phyloP scores from a whole-genome alignment of 2,797 vertebrate species.

The Xenops minutus region DNA sequence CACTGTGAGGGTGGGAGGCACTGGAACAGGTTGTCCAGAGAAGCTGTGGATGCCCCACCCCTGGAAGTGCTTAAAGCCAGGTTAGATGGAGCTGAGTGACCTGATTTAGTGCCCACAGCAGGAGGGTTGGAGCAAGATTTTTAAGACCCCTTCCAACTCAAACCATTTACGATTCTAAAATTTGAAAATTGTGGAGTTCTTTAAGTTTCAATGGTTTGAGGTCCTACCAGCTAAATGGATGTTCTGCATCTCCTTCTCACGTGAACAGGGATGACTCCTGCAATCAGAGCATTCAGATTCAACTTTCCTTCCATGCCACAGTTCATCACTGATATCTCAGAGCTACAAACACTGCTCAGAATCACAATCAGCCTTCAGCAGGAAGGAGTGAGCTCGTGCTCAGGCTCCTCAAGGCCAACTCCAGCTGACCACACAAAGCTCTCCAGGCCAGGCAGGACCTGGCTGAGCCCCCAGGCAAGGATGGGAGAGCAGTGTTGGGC shows the following conservation, averaged over 20 bases:
- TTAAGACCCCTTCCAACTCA: not conserved
- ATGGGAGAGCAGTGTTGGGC: not conserved
- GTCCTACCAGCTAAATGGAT: not conserved
- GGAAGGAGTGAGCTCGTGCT: not conserved
- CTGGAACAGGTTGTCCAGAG: not conserved
- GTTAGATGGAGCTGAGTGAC: fast-evolving
- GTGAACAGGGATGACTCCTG: not conserved
- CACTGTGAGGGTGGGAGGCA: not conserved
- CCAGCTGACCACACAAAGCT: fast-evolving
- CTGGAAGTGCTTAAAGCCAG: too few relatives aligned
- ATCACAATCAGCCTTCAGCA: not conserved
- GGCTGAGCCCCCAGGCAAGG: not conserved
- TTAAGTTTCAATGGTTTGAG: not conserved
- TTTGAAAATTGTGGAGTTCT: not conserved
- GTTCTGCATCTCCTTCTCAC: not conserved
- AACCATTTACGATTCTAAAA: fast-evolving
- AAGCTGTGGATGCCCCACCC: not conserved
- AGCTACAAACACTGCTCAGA: not conserved
- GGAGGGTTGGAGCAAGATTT: not conserved
- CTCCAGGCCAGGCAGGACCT: not conserved
- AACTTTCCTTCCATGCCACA: not conserved
- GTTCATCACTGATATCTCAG: fast-evolving
- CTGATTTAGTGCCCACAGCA: fast-evolving
- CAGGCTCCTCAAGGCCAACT: not conserved
- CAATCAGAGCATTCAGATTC: not conserved